Percentiles rank a stretch among this genome's conserved stretches.
Conservation (phyloP, 2,797 vertebrate genomes). For the Chrosomus eos region DNA sequence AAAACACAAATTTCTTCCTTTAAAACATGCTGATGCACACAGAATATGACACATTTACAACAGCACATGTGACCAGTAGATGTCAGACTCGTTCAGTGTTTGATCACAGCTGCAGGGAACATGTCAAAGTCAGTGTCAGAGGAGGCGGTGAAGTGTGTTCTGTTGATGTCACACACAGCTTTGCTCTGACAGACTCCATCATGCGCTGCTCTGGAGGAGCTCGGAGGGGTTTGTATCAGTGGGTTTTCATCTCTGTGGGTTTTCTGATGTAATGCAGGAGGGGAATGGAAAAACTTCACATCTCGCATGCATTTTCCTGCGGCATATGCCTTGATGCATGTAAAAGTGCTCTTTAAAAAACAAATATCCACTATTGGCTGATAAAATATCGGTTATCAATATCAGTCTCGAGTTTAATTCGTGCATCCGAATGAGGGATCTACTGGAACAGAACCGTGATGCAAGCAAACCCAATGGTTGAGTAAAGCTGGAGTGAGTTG, state of each 20-base stretch:
- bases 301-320: not conserved
- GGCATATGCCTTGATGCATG: not conserved
- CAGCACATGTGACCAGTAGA: constrained; percentile 58
- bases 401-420: not conserved
- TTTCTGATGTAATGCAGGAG: not conserved
- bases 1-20: too few relatives aligned
- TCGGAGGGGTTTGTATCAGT: not conserved
- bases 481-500: constrained; percentile 62
- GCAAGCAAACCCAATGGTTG: not conserved
- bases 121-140: not conserved
- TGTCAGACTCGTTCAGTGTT: constrained; percentile 61
- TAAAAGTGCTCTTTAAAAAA: not conserved
- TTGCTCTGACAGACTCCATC: not conserved
- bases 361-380: not conserved
- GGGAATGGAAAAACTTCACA: not conserved
- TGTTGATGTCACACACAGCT: constrained; percentile 28
- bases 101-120: constrained; percentile 45
- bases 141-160: not conserved
- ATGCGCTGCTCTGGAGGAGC: not conserved
- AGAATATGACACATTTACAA: not conserved
- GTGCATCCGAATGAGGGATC: not conserved
- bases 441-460: too few relatives aligned
- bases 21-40: not conserved
- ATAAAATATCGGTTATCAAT: not conserved
- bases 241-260: not conserved